phyloP scores from a whole-genome alignment of 2,888 invertebrate genomes.

The Brachyptera risi region DNA sequence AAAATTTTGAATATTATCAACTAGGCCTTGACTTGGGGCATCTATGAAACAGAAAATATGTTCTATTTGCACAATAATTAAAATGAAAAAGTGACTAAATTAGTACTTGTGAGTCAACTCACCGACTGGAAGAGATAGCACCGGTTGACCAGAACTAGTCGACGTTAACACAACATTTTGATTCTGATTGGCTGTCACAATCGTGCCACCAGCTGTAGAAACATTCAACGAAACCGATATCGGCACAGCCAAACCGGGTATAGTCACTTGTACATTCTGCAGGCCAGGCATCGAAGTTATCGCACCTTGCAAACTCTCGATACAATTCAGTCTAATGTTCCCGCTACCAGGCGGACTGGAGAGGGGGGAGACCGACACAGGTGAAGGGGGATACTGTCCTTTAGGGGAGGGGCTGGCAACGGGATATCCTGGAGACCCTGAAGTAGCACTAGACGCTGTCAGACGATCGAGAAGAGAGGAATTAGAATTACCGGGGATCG shows the following conservation, averaged over 20 bases:
- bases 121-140: constrained; percentile 61
- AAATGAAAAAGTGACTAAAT: too few species aligned
- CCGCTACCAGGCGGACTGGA: constrained; percentile 42
- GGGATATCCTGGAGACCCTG: constrained; percentile 21
- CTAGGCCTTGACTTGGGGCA: too few species aligned
- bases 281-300: constrained; percentile 56
- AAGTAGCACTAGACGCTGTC: constrained; percentile 47
- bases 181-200: constrained; percentile 40
- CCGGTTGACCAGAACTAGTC: constrained; percentile 40
- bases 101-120: too few species aligned
- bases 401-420: constrained; percentile 28
- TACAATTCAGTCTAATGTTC: constrained; percentile 53
- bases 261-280: constrained; percentile 72
- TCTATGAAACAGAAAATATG: too few species aligned
- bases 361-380: constrained; percentile 36
- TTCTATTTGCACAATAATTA: too few species aligned
- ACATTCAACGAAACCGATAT: constrained; percentile 74
- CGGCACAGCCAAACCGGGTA: constrained; percentile 80
- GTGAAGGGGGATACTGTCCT: constrained; percentile 47
- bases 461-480: constrained; percentile 52
- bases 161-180: constrained; percentile 24
- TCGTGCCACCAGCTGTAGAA: constrained; percentile 56
- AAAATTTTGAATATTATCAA: too few species aligned
- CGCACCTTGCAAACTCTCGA: constrained; percentile 21
- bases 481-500: constrained; percentile 50